A percentile compares a stretch with the other conserved stretches of the same genome.
Conservation (phyloP, 2,797 vertebrate species). For the Urocyon cinereoargenteus region DNA sequence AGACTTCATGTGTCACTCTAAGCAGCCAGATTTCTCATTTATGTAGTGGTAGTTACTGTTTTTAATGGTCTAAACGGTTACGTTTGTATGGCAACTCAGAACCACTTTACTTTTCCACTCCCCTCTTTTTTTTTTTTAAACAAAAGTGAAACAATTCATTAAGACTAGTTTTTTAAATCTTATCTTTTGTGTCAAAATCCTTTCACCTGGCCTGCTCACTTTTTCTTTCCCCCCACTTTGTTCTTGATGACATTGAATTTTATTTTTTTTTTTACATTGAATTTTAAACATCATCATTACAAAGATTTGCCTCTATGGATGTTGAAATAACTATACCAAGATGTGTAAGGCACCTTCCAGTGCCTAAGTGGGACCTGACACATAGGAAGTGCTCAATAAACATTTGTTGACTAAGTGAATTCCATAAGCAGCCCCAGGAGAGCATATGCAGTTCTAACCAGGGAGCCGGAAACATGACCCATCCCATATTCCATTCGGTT, state of each 20-base stretch:
- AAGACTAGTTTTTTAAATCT: conserved; percentile 49
- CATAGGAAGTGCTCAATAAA: background rate
- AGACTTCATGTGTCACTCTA: conserved; percentile 11
- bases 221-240: background rate
- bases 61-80: background rate
- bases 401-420: background rate
- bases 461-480: background rate
- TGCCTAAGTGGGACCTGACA: background rate
- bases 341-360: background rate
- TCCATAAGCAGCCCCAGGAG: background rate
- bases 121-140: background rate
- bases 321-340: background rate
- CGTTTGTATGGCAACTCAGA: background rate
- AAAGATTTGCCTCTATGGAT: background rate
- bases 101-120: background rate
- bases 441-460: background rate
- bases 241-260: conserved; percentile 49
- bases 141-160: conserved; percentile 23
- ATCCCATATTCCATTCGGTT: background rate
- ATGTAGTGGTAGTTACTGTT: background rate
- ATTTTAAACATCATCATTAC: conserved; percentile 23
- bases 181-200: conserved; percentile 33
- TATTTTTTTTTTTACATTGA: too few species aligned
- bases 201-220: background rate
- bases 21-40: background rate